Base-by-base conservation (phyloP, 2,797 vertebrate genomes). In the Diplodus puntazzo region DNA sequence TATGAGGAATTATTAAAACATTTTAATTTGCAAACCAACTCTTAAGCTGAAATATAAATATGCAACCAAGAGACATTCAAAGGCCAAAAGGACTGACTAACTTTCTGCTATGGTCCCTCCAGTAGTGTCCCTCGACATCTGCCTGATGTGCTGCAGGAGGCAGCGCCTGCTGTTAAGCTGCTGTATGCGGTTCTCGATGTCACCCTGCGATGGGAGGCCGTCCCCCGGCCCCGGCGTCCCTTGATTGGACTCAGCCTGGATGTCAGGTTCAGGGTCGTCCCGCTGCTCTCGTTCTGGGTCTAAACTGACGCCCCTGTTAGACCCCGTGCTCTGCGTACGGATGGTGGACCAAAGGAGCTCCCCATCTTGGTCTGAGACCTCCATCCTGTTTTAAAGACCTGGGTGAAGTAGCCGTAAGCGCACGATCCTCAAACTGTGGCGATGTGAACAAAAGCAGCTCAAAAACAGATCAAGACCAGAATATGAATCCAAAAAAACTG, bases 101-200 rank as follows among this genome's bases (percentile, higher is more conserved):
- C 89, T 2, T 53, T 82, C 65, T 30, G 68, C 27, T 18, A 30
- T 7, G 16, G 13, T 5, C 3, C 25, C 0, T 0, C 4, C 3
- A 1, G 5, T 11, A 0, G 65, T n/a, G 25, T 52, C 43, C n/a
- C 43, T 17, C 3, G 25, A 27, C 45, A 45, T 89, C 27, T 66
- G 72, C 6, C 5, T 81, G 14, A 91, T 50, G 25, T 66, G 4
- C n/a, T 82, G 57, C 48, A 70, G 69, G 69, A 2, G 18, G 53
- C 16, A 0, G 39, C 8, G 73, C 1, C 94, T 83, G 75, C 58
- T 86, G 5, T 79, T 4, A 21, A 95, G 94, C 34, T 91, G 79
- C 65, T 88, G 69, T 0, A 80, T 79, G 57, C 92, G 90, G 11
- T 61, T 65, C 55, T 84, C 52, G 3, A 93, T 73, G 57, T 16